Evolutionary conservation across 2,797 vertebrate genomes (phyloP).

Genomic region (Moxostoma hubbsi): DNA sequence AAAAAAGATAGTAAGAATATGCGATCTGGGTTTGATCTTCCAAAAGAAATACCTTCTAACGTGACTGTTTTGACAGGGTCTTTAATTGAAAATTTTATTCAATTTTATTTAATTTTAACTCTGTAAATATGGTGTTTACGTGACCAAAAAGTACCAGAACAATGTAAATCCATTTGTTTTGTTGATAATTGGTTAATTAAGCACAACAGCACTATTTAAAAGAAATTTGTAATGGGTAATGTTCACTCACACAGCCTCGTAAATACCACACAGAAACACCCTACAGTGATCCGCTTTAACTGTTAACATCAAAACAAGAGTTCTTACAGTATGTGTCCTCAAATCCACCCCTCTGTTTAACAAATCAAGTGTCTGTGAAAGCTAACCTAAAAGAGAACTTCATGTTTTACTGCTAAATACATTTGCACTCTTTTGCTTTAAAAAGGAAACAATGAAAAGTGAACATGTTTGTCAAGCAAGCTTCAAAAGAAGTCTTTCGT

Average conservation of each 20-base stretch:
- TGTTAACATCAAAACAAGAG: constrained; percentile 2
- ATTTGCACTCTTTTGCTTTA: constrained; percentile 52
- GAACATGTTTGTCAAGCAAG: constrained; percentile 27
- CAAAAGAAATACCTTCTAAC: no score
- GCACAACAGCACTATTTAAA: neutral
- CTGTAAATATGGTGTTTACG: neutral
- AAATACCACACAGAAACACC: neutral
- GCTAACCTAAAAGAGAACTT: constrained; percentile 26
- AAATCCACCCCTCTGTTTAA: constrained; percentile 54
- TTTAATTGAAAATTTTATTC: no score
- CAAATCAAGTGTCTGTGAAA: constrained; percentile 45
- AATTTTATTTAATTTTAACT: no score
- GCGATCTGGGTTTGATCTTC: no score
- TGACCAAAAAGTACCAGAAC: neutral
- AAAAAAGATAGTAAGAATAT: no score
- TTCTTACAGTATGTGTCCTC: constrained; percentile 10
- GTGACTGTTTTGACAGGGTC: no score
- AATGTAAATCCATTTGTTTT: neutral
- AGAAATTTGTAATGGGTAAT: neutral
- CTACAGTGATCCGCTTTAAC: neutral
- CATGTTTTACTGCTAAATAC: constrained; percentile 45
- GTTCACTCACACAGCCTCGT: neutral
- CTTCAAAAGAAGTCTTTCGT: constrained; percentile 61
- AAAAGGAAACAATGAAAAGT: constrained; percentile 42
- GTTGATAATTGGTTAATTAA: neutral